A percentile compares a stretch with the other conserved stretches of the same genome.
phyloP scores from a whole-genome alignment of 2,113 vertebrate species.

The Tupaia tana region DNA sequence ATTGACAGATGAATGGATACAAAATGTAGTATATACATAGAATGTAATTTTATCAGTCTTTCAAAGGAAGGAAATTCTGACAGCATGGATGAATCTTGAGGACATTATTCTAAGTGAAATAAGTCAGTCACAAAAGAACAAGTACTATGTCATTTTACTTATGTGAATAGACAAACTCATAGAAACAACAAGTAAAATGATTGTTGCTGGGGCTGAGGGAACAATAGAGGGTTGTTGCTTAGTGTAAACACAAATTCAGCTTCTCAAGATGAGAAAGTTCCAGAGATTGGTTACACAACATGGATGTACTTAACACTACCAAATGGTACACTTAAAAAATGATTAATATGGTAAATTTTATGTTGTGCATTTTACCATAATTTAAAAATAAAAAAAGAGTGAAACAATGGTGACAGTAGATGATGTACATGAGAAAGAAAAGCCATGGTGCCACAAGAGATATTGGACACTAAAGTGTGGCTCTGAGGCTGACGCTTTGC shows the following conservation, averaged over 20 bases:
- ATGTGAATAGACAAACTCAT: not conserved
- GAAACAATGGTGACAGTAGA: not conserved
- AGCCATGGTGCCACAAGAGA: not conserved
- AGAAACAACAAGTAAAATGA: not conserved
- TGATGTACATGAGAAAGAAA: not conserved
- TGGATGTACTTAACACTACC: not conserved
- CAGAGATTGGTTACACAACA: not conserved
- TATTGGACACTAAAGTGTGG: not conserved
- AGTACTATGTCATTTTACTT: not conserved
- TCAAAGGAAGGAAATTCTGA: not conserved
- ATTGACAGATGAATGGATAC: not conserved
- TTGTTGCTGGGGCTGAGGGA: not conserved
- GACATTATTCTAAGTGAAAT: not conserved
- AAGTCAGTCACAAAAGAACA: slow-evolving; percentile 22
- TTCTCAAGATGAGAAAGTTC: not conserved
- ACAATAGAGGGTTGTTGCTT: not conserved
- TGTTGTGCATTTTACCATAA: not conserved
- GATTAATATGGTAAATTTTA: not conserved
- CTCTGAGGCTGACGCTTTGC: not conserved
- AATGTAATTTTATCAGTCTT: not conserved
- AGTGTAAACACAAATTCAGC: not conserved
- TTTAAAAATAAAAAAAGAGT: not conserved
- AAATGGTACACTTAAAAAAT: not conserved
- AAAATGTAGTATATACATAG: not conserved
- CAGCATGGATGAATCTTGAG: not conserved